phyloP scores from a whole-genome alignment of 2,797 vertebrate species.

The Tenualosa ilisha region DNA sequence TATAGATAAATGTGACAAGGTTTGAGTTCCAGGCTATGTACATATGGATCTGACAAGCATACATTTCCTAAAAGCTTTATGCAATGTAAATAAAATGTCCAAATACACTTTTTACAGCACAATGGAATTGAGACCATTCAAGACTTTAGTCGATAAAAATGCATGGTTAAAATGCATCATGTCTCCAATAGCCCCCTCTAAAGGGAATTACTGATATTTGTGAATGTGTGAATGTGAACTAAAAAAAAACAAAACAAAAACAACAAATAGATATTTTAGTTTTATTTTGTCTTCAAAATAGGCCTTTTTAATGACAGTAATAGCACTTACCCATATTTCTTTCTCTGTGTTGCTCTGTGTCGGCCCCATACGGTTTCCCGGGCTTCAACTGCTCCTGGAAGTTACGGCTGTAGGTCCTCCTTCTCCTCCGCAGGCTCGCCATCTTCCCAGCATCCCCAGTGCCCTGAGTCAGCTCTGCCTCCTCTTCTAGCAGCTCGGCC shows the following conservation, averaged over 20 bases:
- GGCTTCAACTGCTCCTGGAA: constrained; percentile 79
- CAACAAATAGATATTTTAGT: not conserved
- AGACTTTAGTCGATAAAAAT: not conserved
- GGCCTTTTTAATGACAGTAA: no score
- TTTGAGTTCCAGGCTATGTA: not conserved
- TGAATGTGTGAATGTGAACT: no score
- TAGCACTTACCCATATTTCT: not conserved
- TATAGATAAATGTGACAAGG: not conserved
- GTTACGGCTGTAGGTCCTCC: constrained; percentile 80
- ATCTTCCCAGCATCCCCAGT: constrained; percentile 81
- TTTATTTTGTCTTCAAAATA: not conserved
- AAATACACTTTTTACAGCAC: not conserved
- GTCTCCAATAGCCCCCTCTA: not conserved
- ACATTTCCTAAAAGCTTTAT: no score
- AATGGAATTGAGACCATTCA: not conserved
- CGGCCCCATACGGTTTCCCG: constrained; percentile 68
- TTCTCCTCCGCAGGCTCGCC: constrained; percentile 78
- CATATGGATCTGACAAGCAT: not conserved
- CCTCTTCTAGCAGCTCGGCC: constrained; percentile 86
- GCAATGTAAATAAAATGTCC: not conserved
- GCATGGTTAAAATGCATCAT: not conserved
- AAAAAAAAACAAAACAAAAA: no score
- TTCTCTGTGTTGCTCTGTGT: constrained; percentile 63
- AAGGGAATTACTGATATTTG: not conserved
- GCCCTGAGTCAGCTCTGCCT: constrained; percentile 79